These are phyloP conservation scores for Zoanthus sansibaricus DNA, from an alignment of 92 coral and sea anemone species.

Conservation along the genomic window DNA sequence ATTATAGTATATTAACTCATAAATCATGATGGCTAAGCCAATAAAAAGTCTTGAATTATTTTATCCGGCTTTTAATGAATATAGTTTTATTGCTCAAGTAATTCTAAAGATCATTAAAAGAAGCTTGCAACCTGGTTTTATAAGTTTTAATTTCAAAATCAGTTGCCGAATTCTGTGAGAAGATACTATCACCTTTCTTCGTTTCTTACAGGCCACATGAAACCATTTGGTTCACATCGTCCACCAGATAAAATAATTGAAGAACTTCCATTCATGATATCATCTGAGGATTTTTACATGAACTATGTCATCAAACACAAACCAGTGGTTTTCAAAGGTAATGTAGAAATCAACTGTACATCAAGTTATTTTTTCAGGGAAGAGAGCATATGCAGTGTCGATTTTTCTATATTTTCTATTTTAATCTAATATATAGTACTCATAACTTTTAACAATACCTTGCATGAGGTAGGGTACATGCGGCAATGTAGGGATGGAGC, in stretches of 20 bases:
- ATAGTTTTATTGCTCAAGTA: neutral
- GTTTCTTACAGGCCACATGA: constrained; percentile 75
- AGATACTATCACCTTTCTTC: neutral
- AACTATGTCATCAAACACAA: constrained; percentile 94
- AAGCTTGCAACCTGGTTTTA: too few relatives aligned
- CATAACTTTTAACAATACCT: too few relatives aligned
- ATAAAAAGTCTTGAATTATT: too few relatives aligned
- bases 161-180: neutral
- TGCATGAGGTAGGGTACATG: too few relatives aligned
- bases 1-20: too few relatives aligned
- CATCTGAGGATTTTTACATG: constrained; percentile 96
- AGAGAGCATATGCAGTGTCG: too few relatives aligned
- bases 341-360: neutral
- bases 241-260: constrained; percentile 92
- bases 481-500: too few relatives aligned
- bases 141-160: too few relatives aligned
- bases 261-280: constrained; percentile 89
- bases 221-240: constrained; percentile 98
- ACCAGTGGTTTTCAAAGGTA: constrained; percentile 97
- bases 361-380: neutral
- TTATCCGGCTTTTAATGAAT: neutral
- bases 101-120: too few relatives aligned
- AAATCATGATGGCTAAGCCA: too few relatives aligned
- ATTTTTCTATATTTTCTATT: too few relatives aligned
- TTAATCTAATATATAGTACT: too few relatives aligned